phyloP scores from a whole-genome alignment of 2,113 vertebrate genomes.

The Corynorhinus townsendii region DNA sequence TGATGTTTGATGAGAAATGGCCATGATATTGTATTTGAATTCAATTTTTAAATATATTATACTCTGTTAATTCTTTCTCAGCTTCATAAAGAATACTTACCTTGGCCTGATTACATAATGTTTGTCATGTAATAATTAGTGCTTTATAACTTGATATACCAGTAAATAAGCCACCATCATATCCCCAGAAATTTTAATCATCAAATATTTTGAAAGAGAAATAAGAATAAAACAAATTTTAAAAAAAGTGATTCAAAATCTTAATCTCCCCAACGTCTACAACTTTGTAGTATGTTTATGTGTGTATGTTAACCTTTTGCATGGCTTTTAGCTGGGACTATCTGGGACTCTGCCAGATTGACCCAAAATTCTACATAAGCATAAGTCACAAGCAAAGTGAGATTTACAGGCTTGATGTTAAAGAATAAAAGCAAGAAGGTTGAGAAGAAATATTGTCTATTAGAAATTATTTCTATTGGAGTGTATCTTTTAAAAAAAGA shows the following conservation, averaged over 20 bases:
- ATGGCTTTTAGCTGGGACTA: neutral
- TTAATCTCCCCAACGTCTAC: neutral
- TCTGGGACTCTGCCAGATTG: neutral
- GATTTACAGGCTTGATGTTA: slow-evolving; percentile 36
- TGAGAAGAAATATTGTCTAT: slow-evolving; percentile 32
- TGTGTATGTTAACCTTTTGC: neutral
- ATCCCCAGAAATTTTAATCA: neutral
- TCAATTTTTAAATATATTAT: neutral
- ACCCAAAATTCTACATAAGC: neutral
- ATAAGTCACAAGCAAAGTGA: slow-evolving; percentile 29
- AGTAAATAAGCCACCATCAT: neutral
- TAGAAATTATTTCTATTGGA: slow-evolving; percentile 47
- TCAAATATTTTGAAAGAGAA: neutral
- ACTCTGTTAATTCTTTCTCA: neutral
- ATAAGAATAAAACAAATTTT: neutral
- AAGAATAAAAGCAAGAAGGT: slow-evolving; percentile 4
- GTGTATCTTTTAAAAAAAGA: slow-evolving; percentile 5
- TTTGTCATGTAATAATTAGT: neutral
- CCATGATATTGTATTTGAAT: neutral
- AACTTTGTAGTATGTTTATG: neutral
- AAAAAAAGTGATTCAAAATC: neutral
- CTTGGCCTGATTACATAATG: neutral
- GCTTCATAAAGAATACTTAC: neutral
- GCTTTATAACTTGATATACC: neutral
- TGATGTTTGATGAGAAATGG: neutral